Conservation (phyloP, 2,113 vertebrate species). For the Hippopotamus amphibius region DNA sequence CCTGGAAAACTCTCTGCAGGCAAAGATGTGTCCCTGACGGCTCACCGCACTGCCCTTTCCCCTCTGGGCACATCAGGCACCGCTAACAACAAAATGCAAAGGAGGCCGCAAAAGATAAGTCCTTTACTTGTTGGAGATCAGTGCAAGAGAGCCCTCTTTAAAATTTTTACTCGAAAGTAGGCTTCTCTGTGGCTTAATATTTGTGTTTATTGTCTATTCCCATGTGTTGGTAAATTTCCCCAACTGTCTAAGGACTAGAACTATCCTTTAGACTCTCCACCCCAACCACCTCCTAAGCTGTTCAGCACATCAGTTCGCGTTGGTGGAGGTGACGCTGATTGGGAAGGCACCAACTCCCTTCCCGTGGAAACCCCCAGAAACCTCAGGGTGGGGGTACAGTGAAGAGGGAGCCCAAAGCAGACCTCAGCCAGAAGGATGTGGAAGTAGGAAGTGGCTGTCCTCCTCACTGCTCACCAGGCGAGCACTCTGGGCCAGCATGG, state of each 20-base stretch:
- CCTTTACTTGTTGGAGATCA: not conserved
- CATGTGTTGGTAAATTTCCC: not conserved
- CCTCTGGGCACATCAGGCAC: not conserved
- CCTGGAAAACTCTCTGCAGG: not conserved
- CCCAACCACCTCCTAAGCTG: not conserved
- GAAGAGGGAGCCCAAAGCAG: not conserved
- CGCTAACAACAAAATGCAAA: not conserved
- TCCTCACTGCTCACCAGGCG: accelerated
- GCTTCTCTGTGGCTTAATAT: not conserved
- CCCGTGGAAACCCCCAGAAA: not conserved
- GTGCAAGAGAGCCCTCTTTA: not conserved
- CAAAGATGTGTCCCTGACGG: not conserved
- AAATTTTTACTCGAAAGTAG: not conserved
- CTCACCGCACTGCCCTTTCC: not conserved
- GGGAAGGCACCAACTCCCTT: not conserved
- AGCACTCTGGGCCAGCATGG: accelerated
- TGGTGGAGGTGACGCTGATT: not conserved
- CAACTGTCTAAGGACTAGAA: not conserved
- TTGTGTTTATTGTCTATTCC: not conserved
- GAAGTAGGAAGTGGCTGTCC: not conserved
- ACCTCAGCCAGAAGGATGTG: not conserved
- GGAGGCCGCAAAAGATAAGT: accelerated
- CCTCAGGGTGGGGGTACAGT: not conserved
- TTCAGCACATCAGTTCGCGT: not conserved
- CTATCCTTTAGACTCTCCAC: not conserved